Base-by-base conservation (phyloP, 1,140 invertebrate species). In the Lepidostoma basale region DNA sequence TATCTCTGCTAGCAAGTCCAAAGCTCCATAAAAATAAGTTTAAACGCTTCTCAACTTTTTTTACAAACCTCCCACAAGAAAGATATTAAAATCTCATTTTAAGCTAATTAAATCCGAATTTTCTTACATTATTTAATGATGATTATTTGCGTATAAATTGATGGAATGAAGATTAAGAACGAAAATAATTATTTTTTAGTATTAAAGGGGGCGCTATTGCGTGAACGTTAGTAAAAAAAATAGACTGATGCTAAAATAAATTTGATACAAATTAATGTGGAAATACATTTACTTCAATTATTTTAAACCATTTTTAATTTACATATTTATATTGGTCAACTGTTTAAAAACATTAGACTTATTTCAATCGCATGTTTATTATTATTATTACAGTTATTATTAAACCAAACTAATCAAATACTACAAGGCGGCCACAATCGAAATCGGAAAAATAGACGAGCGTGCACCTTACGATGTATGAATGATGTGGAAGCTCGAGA, bases 21-120 rank as follows among this genome's bases (percentile, higher is more conserved):
- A 56, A 30, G 25, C 16, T 25, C 33, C 26, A 56, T 56, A 56
- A 56, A 56, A 54, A 30, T 23, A 49, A 18, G 20, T 49, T 23
- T 49, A 49, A 23, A 49, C 10, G 45, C 18, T 49, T 49, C 45
- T 12, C 45, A 49, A 49, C 18, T 49, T 18, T 49, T 12, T 26
- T 22, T 20, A 49, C 23, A 9, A n/a, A 23, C 12, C 12, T 23
- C n/a, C n/a, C 12, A n/a, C 10, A 23, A n/a, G 2, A 23, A n/a
- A 23, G 6, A 49, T 25, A 25, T 49, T 23, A 3, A 9, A 23
- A 22, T 49, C n/a, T 26, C 45, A 23, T 49, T 10, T n/a, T 12
- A 6, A 25, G 22, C 22, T 49, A 49, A 22, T 49, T 49, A 25
- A 49, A 23, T 49, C 22, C 23, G 6, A 47, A 22, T 47, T 9